Evolutionary conservation across 2,113 vertebrate species (phyloP).

Genomic region (Dissostichus mawsoni): DNA sequence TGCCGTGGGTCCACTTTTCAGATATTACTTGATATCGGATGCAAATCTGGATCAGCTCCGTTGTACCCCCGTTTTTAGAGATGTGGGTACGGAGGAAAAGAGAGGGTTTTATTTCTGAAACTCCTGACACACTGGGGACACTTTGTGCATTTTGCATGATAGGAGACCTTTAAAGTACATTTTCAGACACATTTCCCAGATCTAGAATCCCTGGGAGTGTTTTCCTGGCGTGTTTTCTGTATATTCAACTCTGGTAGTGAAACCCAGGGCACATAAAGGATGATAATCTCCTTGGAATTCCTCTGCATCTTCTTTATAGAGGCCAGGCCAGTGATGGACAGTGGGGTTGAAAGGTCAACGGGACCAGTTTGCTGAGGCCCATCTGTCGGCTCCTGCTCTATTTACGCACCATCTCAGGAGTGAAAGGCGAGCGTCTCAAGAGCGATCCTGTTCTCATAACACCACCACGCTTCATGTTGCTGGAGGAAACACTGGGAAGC

Average conservation of each 20-base stretch:
- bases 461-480: conserved; percentile 66
- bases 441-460: conserved; percentile 80
- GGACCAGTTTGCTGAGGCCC: conserved; percentile 84
- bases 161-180: background rate
- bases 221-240: conserved; percentile 57
- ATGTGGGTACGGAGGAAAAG: too few relatives aligned
- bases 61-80: too few relatives aligned
- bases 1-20: too few relatives aligned
- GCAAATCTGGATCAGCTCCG: too few relatives aligned
- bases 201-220: conserved; percentile 56
- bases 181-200: conserved; percentile 16
- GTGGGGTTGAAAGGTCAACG: conserved; percentile 84
- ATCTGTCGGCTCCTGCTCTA: conserved; percentile 80
- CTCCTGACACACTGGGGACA: too few relatives aligned
- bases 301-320: conserved; percentile 72
- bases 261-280: conserved; percentile 77
- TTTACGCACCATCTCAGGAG: conserved; percentile 81
- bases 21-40: too few relatives aligned
- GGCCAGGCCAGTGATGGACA: conserved; percentile 76
- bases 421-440: conserved; percentile 79
- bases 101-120: too few relatives aligned
- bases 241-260: conserved; percentile 56
- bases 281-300: conserved; percentile 84
- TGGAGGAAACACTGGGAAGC: conserved; percentile 59
- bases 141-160: too few relatives aligned